Evolutionary conservation across 1,140 invertebrate genomes (phyloP), one percentile per base, ranked within the genome.

Genomic region (Ganaspis sp.): DNA sequence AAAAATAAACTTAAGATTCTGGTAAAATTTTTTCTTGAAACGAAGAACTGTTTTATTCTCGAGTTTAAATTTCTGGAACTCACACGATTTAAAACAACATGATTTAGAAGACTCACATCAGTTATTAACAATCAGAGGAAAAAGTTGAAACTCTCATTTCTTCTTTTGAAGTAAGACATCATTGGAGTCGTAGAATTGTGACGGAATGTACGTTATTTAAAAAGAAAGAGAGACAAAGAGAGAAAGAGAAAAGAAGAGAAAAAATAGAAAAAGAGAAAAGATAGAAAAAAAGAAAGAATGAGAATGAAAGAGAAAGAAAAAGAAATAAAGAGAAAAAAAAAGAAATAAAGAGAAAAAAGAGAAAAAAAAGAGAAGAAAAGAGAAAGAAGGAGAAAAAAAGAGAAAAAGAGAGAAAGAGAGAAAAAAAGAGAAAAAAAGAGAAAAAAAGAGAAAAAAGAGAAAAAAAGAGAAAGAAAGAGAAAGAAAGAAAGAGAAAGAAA

Each of bases 221-320:
- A 74, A 37, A 72, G 74, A 69, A 74, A 76, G 75, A 42, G 49
- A 72, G 49, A 23, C 74, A 69, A 37, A 70, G 75, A 69, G 72
- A 75, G 76, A 73, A 49, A 58, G 58, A 75, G 75, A 45, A 84
- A 85, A 87, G 86, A 87, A 87, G 83, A 73, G 81, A 87, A 87
- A 45, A n/a, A n/a, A n/a, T n/a, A n/a, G n/a, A n/a, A n/a, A n/a
- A n/a, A n/a, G n/a, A n/a, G n/a, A n/a, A n/a, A n/a, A n/a, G n/a
- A n/a, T n/a, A 23, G 75, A 69, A 37, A 70, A 75, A 69, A 70
- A 75, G 76, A 73, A 49, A 58, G 58, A 75, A 69, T 58, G 75
- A 45, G 83, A 85, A 87, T 87, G 87, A 87, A 82, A 73, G 81
- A 87, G 70, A 9, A 76, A 86, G 84, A 86, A 83, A 85, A 87